These are phyloP conservation scores for Megalops cyprinoides DNA, from an alignment of 2,797 vertebrate species.

Conservation along the genomic window DNA sequence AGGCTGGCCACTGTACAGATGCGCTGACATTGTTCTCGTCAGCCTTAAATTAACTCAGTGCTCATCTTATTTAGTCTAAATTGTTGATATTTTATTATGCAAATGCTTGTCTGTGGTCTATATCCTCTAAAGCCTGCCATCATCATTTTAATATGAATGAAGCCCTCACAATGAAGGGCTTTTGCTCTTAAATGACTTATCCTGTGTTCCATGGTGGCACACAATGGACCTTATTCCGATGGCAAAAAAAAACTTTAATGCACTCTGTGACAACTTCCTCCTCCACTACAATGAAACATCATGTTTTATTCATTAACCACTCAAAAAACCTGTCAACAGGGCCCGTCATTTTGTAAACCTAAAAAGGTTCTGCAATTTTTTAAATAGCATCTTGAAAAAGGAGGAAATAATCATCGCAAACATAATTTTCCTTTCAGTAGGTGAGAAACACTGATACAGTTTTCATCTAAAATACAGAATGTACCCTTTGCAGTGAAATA, in stretches of 20 bases:
- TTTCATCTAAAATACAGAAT: not conserved
- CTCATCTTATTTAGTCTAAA: constrained; percentile 42
- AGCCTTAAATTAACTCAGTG: not conserved
- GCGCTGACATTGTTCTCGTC: constrained; percentile 19
- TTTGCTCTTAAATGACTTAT: constrained; percentile 19
- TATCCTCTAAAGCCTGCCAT: constrained; percentile 38
- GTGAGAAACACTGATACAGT: not conserved
- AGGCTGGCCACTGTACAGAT: not conserved
- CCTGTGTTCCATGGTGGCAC: not conserved
- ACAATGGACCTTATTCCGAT: not conserved
- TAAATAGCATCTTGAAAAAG: constrained; percentile 4
- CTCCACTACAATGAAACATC: constrained; percentile 1
- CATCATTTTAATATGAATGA: constrained; percentile 29
- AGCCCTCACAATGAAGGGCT: constrained; percentile 5
- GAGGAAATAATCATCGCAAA: constrained; percentile 9
- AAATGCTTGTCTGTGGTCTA: constrained; percentile 51
- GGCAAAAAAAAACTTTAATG: constrained; percentile 15
- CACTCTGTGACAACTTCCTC: constrained; percentile 5
- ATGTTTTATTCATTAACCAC: constrained; percentile 22
- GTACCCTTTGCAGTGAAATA: not conserved
- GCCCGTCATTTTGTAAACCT: not conserved
- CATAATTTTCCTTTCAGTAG: constrained; percentile 16
- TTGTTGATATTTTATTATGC: constrained; percentile 52
- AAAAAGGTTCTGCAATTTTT: not conserved
- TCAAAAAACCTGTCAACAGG: not conserved